Conservation (phyloP, 2,797 vertebrate genomes). For the Sebastes matsubarae region DNA sequence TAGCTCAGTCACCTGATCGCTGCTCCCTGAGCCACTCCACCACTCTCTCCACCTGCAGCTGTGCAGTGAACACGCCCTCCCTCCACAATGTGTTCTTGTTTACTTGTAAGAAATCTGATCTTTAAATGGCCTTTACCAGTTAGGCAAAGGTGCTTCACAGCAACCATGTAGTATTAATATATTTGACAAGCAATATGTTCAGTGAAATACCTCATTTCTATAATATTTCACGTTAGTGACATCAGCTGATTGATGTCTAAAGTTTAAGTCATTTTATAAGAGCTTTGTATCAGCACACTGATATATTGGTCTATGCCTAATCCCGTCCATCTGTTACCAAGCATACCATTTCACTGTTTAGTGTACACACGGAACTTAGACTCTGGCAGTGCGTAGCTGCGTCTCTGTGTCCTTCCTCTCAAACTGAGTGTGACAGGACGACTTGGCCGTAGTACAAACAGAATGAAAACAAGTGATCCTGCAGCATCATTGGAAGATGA, state of each 20-base stretch:
- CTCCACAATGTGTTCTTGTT: not conserved
- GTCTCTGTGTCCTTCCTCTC: not conserved
- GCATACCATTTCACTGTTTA: not conserved
- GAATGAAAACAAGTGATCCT: conserved; percentile 11
- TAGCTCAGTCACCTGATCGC: no score
- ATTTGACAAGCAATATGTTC: not conserved
- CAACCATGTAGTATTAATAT: not conserved
- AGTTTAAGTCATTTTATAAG: not conserved
- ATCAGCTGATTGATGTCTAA: not conserved
- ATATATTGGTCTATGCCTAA: not conserved
- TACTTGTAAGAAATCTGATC: not conserved
- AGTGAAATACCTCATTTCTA: not conserved
- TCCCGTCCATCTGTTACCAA: not conserved
- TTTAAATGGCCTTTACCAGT: not conserved
- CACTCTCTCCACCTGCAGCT: no score
- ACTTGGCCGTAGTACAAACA: conserved; percentile 25
- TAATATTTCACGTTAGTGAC: not conserved
- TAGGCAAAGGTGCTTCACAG: not conserved
- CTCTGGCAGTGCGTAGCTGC: not conserved
- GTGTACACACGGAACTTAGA: not conserved
- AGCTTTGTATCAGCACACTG: not conserved
- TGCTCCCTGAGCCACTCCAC: no score
- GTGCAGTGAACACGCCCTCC: no score
- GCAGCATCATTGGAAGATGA: not conserved
- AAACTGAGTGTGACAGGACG: not conserved